A percentile compares a stretch with the other conserved stretches of the same genome.
These are phyloP conservation scores for Gymnocypris eckloni DNA, from an alignment of 2,797 vertebrate species.

Conservation along the genomic window DNA sequence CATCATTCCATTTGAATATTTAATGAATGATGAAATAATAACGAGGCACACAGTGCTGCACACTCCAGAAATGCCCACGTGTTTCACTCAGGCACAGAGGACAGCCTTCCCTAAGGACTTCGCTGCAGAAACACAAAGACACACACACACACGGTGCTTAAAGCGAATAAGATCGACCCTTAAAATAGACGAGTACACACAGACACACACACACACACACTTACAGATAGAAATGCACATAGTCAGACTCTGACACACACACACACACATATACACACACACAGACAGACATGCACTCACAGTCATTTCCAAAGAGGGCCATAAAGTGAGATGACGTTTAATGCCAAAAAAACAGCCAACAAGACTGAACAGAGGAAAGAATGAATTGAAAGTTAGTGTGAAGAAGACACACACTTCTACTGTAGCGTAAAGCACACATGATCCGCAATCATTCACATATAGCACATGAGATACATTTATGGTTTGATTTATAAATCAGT, in stretches of 20 bases:
- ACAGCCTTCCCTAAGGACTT: slow-evolving; percentile 48
- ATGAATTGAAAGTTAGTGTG: slow-evolving; percentile 25
- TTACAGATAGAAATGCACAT: slow-evolving; percentile 29
- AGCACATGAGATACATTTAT: slow-evolving; percentile 7
- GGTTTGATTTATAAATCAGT: slow-evolving; percentile 17
- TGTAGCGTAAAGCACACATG: slow-evolving; percentile 21
- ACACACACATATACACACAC: not conserved
- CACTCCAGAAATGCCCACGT: slow-evolving; percentile 58
- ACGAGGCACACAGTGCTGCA: slow-evolving; percentile 56
- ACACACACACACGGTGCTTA: slow-evolving; percentile 51
- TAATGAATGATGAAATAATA: slow-evolving; percentile 69
- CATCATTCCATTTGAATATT: slow-evolving; percentile 65
- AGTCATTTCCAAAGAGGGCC: slow-evolving; percentile 34
- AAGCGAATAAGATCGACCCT: slow-evolving; percentile 57
- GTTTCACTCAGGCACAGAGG: slow-evolving; percentile 52
- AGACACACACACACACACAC: slow-evolving; percentile 28
- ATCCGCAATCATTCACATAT: slow-evolving; percentile 16
- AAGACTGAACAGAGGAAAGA: slow-evolving; percentile 36
- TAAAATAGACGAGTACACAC: slow-evolving; percentile 50
- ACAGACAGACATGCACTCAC: slow-evolving; percentile 17
- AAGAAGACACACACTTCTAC: slow-evolving; percentile 20
- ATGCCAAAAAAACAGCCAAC: slow-evolving; percentile 35
- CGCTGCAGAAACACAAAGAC: slow-evolving; percentile 50
- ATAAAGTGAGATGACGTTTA: slow-evolving; percentile 39
- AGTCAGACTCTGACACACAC: slow-evolving; percentile 25